phyloP scores from a whole-genome alignment of 2,888 invertebrate genomes.

The Cephus spinipes region DNA sequence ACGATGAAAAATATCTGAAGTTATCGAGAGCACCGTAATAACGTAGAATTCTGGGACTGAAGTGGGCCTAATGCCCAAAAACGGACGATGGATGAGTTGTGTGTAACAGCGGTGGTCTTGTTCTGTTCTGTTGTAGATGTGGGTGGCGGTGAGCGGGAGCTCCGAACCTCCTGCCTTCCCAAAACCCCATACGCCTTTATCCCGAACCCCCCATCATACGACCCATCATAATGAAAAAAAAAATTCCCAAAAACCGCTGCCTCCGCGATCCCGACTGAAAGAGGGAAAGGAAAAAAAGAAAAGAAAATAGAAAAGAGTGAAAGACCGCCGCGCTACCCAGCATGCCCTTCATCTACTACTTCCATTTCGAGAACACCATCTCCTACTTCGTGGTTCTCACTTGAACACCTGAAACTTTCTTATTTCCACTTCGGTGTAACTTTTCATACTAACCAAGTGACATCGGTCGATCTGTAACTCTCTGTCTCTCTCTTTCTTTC shows the following conservation, averaged over 20 bases:
- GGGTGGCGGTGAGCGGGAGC: conserved; percentile 68
- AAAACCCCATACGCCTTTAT: conserved; percentile 18
- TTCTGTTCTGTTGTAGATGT: conserved; percentile 68
- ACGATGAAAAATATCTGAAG: neutral
- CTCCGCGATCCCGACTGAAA: conserved; percentile 2
- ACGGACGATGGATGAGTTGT: conserved; percentile 60
- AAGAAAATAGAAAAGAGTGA: conserved; percentile 1
- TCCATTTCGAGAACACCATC: neutral
- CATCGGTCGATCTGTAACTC: neutral
- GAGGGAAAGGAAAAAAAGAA: neutral
- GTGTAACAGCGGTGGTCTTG: conserved; percentile 67
- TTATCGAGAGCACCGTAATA: neutral
- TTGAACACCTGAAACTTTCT: neutral
- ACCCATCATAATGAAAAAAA: neutral
- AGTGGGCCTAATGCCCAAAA: neutral
- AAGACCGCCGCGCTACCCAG: conserved; percentile 7
- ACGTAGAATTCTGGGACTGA: neutral
- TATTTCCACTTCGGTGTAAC: neutral
- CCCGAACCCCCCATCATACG: neutral
- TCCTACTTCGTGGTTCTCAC: neutral
- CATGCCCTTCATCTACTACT: neutral
- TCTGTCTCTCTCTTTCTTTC: neutral
- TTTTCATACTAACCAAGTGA: neutral
- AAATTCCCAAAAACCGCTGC: conserved; percentile 2
- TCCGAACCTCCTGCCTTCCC: conserved; percentile 61